phyloP scores from a whole-genome alignment of 2,888 invertebrate species.

The Hyppa rectilinea region DNA sequence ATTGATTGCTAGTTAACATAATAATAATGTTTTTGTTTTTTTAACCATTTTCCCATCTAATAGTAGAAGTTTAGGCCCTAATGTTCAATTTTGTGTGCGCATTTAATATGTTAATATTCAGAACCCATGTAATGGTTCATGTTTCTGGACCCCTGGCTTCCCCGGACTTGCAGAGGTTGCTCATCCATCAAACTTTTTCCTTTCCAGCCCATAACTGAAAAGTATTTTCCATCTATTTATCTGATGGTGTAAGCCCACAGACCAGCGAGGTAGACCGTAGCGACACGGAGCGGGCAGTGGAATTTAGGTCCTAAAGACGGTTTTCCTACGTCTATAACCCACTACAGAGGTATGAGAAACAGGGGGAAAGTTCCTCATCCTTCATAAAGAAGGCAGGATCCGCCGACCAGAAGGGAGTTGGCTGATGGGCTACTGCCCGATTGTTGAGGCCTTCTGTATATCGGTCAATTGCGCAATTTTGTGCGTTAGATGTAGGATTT shows the following conservation, averaged over 20 bases:
- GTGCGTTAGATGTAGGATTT: not conserved
- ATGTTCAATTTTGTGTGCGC: no score
- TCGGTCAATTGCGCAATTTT: not conserved
- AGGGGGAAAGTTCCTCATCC: not conserved
- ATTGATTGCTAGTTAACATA: not conserved
- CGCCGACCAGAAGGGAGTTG: not conserved
- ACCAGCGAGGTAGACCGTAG: not conserved
- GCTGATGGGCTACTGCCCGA: not conserved
- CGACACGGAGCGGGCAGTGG: not conserved
- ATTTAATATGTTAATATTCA: not conserved
- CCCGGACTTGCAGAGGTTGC: not conserved
- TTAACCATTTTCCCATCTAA: no score
- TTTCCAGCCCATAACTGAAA: not conserved
- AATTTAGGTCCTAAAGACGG: not conserved
- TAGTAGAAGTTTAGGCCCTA: not conserved
- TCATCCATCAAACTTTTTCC: not conserved
- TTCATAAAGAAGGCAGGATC: not conserved
- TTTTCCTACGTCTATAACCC: not conserved
- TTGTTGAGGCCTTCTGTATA: not conserved
- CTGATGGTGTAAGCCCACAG: not conserved
- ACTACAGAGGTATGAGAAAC: not conserved
- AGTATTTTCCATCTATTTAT: not conserved
- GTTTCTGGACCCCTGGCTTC: no score
- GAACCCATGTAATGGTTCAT: not conserved
- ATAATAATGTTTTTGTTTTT: not conserved